Percentiles rank a stretch among this genome's conserved stretches.
phyloP scores from a whole-genome alignment of 2,113 vertebrate genomes.

The Merops nubicus region DNA sequence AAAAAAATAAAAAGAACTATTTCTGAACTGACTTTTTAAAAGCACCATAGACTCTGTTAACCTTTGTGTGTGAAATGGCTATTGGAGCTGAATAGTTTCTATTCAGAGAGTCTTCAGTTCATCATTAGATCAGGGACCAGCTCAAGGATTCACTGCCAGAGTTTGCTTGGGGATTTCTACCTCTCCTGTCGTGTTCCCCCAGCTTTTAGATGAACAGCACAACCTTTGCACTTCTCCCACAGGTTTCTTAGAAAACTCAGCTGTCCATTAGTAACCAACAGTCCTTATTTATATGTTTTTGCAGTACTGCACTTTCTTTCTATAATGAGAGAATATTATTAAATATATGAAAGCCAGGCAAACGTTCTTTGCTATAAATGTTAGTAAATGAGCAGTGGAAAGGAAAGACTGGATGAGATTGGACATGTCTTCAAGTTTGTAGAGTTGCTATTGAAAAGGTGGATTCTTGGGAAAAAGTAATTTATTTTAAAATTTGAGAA shows the following conservation, averaged over 20 bases:
- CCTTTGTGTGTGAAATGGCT: neutral
- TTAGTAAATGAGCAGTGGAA: neutral
- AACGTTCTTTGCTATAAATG: rapidly evolving
- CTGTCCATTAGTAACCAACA: neutral
- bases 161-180: neutral
- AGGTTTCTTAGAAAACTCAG: neutral
- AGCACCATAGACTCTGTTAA: neutral
- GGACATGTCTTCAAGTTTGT: neutral
- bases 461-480: neutral
- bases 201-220: neutral
- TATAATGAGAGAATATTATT: neutral
- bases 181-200: neutral
- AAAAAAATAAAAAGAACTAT: neutral
- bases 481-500: neutral
- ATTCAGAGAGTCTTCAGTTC: neutral
- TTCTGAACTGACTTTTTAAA: neutral
- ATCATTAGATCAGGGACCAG: neutral
- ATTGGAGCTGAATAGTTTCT: neutral
- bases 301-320: neutral
- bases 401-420: neutral
- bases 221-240: neutral
- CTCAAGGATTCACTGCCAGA: neutral
- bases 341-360: neutral
- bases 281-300: neutral
- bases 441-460: neutral